A percentile compares a stretch with the other conserved stretches of the same genome.
Conservation (phyloP, 2,113 vertebrate species). For the Tamias sibiricus region DNA sequence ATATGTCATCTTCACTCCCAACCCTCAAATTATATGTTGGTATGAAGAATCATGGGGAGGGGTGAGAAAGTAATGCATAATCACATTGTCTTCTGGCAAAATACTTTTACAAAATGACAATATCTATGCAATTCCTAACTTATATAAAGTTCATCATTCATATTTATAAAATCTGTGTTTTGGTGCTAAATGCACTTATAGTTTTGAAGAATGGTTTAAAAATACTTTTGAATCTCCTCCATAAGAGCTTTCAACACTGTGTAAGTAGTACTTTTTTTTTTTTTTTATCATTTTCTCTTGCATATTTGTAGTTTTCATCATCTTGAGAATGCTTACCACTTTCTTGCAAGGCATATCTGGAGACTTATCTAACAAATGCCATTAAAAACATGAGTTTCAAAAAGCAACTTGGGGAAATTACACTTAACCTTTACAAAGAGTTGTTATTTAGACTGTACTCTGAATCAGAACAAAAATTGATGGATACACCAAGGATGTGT, state of each 20-base stretch:
- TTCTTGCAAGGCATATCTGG: slow-evolving; percentile 47
- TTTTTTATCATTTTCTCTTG: slow-evolving; percentile 78
- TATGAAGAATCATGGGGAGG: slow-evolving; percentile 21
- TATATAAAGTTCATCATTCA: slow-evolving; percentile 53
- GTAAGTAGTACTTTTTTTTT: slow-evolving; percentile 71
- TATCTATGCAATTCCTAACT: slow-evolving; percentile 43
- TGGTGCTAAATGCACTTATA: slow-evolving; percentile 55
- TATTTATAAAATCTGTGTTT: slow-evolving; percentile 70
- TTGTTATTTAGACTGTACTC: slow-evolving; percentile 81
- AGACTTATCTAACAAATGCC: slow-evolving; percentile 77
- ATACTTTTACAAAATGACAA: slow-evolving; percentile 36
- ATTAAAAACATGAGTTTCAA: slow-evolving; percentile 62
- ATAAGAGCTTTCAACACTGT: slow-evolving; percentile 76
- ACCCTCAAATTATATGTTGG: background rate
- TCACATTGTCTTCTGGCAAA: slow-evolving; percentile 44
- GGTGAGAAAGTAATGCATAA: background rate
- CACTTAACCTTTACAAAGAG: slow-evolving; percentile 70
- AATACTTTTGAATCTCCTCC: slow-evolving; percentile 70
- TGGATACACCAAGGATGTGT: slow-evolving; percentile 50
- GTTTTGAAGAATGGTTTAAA: slow-evolving; percentile 66
- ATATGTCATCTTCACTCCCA: background rate
- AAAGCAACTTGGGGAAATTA: slow-evolving; percentile 74
- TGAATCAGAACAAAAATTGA: slow-evolving; percentile 72
- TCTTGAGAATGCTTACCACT: slow-evolving; percentile 77
- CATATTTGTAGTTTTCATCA: slow-evolving; percentile 81